Evolutionary conservation across 2,797 vertebrate species (phyloP), one percentile per base, ranked within the genome.

Genomic region (Molossus molossus): DNA sequence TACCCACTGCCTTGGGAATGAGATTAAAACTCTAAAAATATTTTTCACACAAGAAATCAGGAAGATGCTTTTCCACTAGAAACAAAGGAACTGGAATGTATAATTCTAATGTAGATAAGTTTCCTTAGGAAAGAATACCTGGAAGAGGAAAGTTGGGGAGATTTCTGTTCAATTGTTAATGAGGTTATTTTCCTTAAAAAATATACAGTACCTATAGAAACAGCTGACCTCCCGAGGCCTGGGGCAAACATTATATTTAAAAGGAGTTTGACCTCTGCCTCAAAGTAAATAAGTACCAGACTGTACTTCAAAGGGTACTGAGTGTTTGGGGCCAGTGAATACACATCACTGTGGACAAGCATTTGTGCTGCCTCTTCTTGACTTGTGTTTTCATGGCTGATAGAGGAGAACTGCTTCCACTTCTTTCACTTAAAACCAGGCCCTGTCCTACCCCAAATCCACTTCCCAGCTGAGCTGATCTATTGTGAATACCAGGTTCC

Each of bases 181-280:
- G 25, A 96, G 45, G 55, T 76, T 75, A 73, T 94, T 94, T 88
- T 55, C 48, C 25, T 90, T 33, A n/a, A 21, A 84, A 83, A 90
- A 45, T 70, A 50, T 76, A 83, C 4, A 45, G n/a, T 87, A 82
- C 77, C 79, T 93, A 58, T 77, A 83, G 37, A 77, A 6, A 82
- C 0, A 3, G 40, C 50, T 91, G 65, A 87, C 57, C 33, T 84
- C 21, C 23, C 65, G 64, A 84, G 53, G 18, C 33, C 58, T 40
- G 48, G 58, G 53, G n/a, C 55, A 77, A 7, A 33, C 27, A 76
- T 75, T 96, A 40, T 64, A 84, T 81, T 86, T 85, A 67, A 76
- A 72, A 76, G 17, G 81, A 93, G 95, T 97, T 95, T 94, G 97
- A 96, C 81, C 55, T 87, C 50, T 92, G 91, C 76, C 88, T 94